Evolutionary conservation across 2,888 invertebrate species (phyloP).

Genomic region (Argyresthia albistria): DNA sequence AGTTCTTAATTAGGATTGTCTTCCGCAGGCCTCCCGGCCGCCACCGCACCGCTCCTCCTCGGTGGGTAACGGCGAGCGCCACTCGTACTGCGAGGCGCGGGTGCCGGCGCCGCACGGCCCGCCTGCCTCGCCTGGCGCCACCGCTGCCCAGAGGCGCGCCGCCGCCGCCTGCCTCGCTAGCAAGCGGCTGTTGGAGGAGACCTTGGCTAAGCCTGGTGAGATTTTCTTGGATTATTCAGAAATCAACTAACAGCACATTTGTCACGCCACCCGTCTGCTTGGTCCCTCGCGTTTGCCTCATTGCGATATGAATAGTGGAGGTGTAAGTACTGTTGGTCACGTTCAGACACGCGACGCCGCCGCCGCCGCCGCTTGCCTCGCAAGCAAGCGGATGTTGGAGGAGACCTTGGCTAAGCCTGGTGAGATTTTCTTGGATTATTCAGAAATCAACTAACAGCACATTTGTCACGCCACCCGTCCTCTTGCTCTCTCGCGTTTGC

Average conservation of each 20-base stretch:
- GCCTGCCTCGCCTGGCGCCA: slow-evolving; percentile 53
- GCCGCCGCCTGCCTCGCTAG: slow-evolving; percentile 69
- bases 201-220: slow-evolving; percentile 66
- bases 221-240: neutral
- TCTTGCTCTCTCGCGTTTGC: no score
- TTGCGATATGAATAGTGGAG: no score
- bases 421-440: slow-evolving; percentile 8
- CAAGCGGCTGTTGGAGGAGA: slow-evolving; percentile 79
- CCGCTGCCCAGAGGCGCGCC: slow-evolving; percentile 38
- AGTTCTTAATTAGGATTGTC: slow-evolving; percentile 2
- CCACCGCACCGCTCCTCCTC: slow-evolving; percentile 50
- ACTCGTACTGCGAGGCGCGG: slow-evolving; percentile 48
- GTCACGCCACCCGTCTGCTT: no score
- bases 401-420: slow-evolving; percentile 74
- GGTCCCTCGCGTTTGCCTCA: no score
- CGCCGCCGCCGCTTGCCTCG: slow-evolving; percentile 57
- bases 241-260: no score
- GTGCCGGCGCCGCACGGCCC: slow-evolving; percentile 56
- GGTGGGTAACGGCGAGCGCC: slow-evolving; percentile 35
- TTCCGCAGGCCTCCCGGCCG: slow-evolving; percentile 41
- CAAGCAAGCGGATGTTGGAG: slow-evolving; percentile 79
- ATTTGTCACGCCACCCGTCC: no score
- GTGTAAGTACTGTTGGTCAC: no score
- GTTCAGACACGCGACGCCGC: slow-evolving; percentile 35
- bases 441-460: no score